Percentiles rank a stretch among this genome's conserved stretches.
phyloP scores from a whole-genome alignment of 2,888 invertebrate genomes.

The Plebejus melissa region DNA sequence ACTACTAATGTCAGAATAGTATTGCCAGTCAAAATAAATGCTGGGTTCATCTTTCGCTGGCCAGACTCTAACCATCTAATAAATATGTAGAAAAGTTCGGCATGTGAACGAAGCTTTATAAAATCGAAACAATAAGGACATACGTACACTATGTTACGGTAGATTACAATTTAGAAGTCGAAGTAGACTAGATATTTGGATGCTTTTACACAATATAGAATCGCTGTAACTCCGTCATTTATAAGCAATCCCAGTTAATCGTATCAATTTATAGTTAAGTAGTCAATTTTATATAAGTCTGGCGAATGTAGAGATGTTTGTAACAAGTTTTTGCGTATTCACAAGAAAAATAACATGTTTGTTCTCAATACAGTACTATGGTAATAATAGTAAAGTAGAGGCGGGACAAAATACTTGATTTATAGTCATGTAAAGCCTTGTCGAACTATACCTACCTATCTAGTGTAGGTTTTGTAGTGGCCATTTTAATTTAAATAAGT shows the following conservation, averaged over 20 bases:
- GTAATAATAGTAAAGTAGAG: neutral
- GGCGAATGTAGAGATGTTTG: slow-evolving; percentile 49
- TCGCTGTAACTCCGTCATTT: slow-evolving; percentile 65
- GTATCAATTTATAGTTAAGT: slow-evolving; percentile 57
- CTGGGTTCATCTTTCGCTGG: no score
- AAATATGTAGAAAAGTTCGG: neutral
- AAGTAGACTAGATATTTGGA: slow-evolving; percentile 73
- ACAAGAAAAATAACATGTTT: slow-evolving; percentile 12
- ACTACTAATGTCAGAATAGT: no score
- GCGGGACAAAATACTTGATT: neutral
- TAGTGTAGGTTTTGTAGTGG: neutral
- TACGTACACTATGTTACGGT: slow-evolving; percentile 60
- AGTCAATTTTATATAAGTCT: slow-evolving; percentile 66
- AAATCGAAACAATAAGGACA: slow-evolving; percentile 67
- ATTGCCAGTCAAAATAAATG: no score
- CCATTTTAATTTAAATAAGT: neutral
- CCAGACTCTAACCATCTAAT: no score
- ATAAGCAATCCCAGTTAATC: slow-evolving; percentile 59
- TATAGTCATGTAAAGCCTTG: no score
- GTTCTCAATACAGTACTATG: neutral
- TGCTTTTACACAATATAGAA: slow-evolving; percentile 73
- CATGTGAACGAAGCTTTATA: slow-evolving; percentile 61
- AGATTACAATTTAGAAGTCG: slow-evolving; percentile 49
- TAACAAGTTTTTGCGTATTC: slow-evolving; percentile 34
- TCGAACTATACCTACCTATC: neutral